Percentiles rank a stretch among this genome's conserved stretches.
phyloP scores from a whole-genome alignment of 2,888 invertebrate species.

The Drosophila kanekoi region DNA sequence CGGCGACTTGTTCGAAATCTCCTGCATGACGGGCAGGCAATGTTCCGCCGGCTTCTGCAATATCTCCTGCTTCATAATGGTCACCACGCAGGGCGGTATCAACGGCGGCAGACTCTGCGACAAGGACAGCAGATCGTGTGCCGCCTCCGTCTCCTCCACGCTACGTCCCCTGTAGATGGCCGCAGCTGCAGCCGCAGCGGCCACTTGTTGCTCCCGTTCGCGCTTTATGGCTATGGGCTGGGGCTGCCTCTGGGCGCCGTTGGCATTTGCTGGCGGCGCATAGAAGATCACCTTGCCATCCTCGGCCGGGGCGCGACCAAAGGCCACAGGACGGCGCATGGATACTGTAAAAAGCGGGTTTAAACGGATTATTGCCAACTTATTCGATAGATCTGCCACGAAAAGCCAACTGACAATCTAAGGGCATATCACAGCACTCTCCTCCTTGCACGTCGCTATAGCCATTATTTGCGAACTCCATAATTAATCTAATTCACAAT shows the following conservation, averaged over 20 bases:
- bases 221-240: slow-evolving; percentile 66
- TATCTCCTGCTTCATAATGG: slow-evolving; percentile 86
- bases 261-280: slow-evolving; percentile 83
- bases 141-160: slow-evolving; percentile 95
- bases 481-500: neutral
- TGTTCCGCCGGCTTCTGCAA: slow-evolving; percentile 45
- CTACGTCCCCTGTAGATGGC: slow-evolving; percentile 86
- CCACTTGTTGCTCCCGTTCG: slow-evolving; percentile 52
- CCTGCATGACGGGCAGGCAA: slow-evolving; percentile 82
- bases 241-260: slow-evolving; percentile 50
- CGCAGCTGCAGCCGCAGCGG: slow-evolving; percentile 10
- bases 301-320: slow-evolving; percentile 74
- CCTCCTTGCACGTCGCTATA: neutral
- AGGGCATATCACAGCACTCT: slow-evolving; percentile 4
- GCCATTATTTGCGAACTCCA: neutral
- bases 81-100: slow-evolving; percentile 89
- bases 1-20: slow-evolving; percentile 81
- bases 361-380: slow-evolving; percentile 24
- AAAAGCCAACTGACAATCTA: slow-evolving; percentile 43
- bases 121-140: slow-evolving; percentile 91
- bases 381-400: too few relatives aligned
- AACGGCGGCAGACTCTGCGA: slow-evolving; percentile 92
- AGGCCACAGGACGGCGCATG: slow-evolving; percentile 76
- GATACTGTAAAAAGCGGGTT: slow-evolving; percentile 55
- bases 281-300: slow-evolving; percentile 85